Conservation (phyloP, 2,113 vertebrate genomes). For the Gadus chalcogrammus region DNA sequence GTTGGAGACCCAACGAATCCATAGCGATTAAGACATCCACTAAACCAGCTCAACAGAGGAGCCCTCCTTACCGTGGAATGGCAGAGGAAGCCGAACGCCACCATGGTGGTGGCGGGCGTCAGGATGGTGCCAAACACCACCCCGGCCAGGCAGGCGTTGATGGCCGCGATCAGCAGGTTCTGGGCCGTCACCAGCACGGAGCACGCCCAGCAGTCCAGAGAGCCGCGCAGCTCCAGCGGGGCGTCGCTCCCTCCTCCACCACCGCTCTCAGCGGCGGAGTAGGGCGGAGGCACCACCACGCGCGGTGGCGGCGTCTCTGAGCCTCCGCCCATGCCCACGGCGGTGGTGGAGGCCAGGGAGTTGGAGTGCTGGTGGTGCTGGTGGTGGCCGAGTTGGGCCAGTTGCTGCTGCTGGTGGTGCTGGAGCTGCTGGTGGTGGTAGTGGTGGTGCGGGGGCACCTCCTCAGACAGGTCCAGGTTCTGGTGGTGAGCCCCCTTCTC, state of each 20-base stretch:
- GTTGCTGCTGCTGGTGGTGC: not conserved
- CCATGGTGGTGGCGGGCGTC: constrained; percentile 81
- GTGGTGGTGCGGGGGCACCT: constrained; percentile 57
- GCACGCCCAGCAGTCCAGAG: constrained; percentile 91
- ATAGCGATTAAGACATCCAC: too few species aligned
- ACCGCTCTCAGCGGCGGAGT: constrained; percentile 52
- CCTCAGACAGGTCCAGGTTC: constrained; percentile 68
- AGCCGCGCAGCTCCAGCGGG: constrained; percentile 77
- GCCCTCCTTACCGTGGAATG: constrained; percentile 80
- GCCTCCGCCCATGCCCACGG: constrained; percentile 29
- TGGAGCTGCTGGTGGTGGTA: not conserved
- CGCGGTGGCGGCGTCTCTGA: constrained; percentile 52
- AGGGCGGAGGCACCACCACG: constrained; percentile 72
- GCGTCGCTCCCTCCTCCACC: constrained; percentile 46
- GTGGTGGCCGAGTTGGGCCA: not conserved
- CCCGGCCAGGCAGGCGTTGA: constrained; percentile 79
- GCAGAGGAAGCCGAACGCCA: constrained; percentile 86
- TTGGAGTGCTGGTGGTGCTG: constrained; percentile 53
- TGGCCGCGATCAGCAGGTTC: constrained; percentile 80
- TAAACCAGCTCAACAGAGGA: too few species aligned
- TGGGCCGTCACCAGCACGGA: constrained; percentile 87
- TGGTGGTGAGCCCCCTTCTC: constrained; percentile 71
- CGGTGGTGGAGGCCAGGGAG: constrained; percentile 53
- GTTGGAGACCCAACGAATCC: too few species aligned
- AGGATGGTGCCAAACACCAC: constrained; percentile 80